Evolutionary conservation across 2,113 vertebrate species (phyloP), one percentile per base, ranked within the genome.

Genomic region (Calidris pygmaea): DNA sequence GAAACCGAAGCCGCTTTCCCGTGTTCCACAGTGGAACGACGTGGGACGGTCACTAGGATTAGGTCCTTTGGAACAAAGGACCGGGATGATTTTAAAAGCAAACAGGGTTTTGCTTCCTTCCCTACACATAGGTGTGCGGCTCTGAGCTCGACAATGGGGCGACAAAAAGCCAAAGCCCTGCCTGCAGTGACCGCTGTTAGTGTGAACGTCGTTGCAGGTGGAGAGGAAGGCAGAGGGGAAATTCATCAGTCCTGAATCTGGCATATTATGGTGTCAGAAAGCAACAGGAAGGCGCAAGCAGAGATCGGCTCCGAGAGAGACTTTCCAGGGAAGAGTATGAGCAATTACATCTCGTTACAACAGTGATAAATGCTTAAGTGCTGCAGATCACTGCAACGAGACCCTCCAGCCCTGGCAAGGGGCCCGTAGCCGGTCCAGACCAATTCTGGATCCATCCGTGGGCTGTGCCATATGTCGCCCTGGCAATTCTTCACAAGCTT

Each of bases 401-500:
- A 96, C 73, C 92, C 65, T 90, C 58, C 34, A 55, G 58, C 82
- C 83, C 43, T 76, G 79, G 93, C 70, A 65, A 12, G 21, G 62
- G 73, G 82, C 72, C 80, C 10, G 0, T 20, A 48, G 74, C 87
- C 60, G 0, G 72, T 70, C 73, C 94, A 81, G 52, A 76, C 18
- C 45, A 87, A 30, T 75, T 86, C 73, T 85, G 62, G 82, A 39
- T 81, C 77, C 78, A 71, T 92, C 90, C 82, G 23, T 41, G 43
- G 92, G 78, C 86, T 91, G 94, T 84, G 87, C 86, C 86, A 97
- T 93, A 56, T 92, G 79, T 75, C 76, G 70, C 77, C 52, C 1
- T 94, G 95, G 94, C 95, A 95, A 89, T 95, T 89, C 92, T 95
- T 97, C 96, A 91, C 70, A 85, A 47, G 95, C 78, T 79, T 91